These are phyloP conservation scores for Hermetia illucens DNA, from an alignment of 1,140 invertebrate species.

Conservation along the genomic window DNA sequence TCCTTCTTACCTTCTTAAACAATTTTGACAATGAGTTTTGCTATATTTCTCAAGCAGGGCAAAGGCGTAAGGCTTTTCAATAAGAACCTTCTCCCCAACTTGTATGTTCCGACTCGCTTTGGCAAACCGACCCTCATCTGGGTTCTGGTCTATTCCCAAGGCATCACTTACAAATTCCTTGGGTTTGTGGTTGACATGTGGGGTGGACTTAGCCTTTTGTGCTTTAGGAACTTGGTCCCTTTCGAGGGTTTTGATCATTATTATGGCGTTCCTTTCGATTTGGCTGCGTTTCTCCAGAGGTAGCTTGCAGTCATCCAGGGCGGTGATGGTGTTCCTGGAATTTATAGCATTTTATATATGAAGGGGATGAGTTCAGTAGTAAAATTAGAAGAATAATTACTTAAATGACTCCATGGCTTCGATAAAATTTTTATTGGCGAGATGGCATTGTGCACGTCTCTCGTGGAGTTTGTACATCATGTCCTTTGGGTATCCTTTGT, in stretches of 20 bases:
- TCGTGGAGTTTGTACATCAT: conserved; percentile 64
- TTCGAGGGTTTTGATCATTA: conserved; percentile 55
- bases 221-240: conserved; percentile 29
- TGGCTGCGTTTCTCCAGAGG: conserved; percentile 47
- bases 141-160: conserved; percentile 23
- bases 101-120: conserved; percentile 45
- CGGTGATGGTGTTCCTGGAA: conserved; percentile 40
- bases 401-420: conserved; percentile 51
- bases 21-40: conserved; percentile 58
- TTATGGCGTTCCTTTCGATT: conserved; percentile 48
- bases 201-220: conserved; percentile 15
- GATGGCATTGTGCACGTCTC: conserved; percentile 57
- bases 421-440: conserved; percentile 52
- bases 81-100: conserved; percentile 49
- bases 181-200: conserved; percentile 15
- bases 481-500: conserved; percentile 56
- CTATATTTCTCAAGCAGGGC: conserved; percentile 55
- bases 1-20: conserved; percentile 45
- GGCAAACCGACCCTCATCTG: conserved; percentile 41
- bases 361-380: too few species aligned
- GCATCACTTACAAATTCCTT: conserved; percentile 17
- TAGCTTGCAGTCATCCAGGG: conserved; percentile 49
- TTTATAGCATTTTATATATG: too few species aligned
- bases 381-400: conserved; percentile 24
- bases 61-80: conserved; percentile 60